A percentile compares a stretch with the other conserved stretches of the same genome.
Evolutionary conservation across 2,797 vertebrate species (phyloP).

Genomic region (Argyrosomus regius): DNA sequence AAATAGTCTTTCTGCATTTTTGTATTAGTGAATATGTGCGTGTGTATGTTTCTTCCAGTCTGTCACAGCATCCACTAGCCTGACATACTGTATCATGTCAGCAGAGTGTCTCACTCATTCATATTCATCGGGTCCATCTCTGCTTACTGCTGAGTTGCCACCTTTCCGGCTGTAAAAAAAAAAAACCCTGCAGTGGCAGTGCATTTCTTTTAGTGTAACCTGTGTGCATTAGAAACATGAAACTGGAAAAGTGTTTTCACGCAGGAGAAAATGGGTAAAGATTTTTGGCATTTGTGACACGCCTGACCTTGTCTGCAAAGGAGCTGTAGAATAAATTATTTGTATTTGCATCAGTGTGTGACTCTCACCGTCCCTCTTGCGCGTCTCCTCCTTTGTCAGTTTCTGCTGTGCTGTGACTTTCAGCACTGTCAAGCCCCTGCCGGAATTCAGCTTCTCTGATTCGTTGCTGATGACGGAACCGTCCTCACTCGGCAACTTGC

Average conservation of each 20-base stretch:
- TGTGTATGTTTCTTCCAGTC: conserved; percentile 25
- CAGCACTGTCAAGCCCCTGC: conserved; percentile 86
- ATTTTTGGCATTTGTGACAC: conserved; percentile 37
- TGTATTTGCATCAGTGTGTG: conserved; percentile 56
- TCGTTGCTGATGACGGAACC: conserved; percentile 97
- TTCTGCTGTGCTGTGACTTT: conserved; percentile 94
- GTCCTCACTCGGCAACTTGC: conserved; percentile 94
- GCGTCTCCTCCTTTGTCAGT: conserved; percentile 91
- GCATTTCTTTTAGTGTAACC: conserved; percentile 42
- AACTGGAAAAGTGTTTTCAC: conserved; percentile 30
- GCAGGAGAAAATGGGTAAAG: conserved; percentile 8
- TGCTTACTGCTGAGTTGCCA: conserved; percentile 69
- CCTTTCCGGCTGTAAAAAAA: conserved; percentile 54
- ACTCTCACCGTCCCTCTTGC: conserved; percentile 92
- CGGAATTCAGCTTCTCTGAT: conserved; percentile 93
- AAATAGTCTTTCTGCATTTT: conserved; percentile 19
- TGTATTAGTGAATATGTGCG: conserved; percentile 32
- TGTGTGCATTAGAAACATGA: conserved; percentile 35
- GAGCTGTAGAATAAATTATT: conserved; percentile 54
- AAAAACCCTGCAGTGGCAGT: conserved; percentile 57
- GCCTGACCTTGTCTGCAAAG: conserved; percentile 53
- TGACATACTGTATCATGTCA: conserved; percentile 76
- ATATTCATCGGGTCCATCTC: conserved; percentile 77
- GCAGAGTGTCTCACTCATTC: conserved; percentile 72
- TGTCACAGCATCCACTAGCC: conserved; percentile 48